Evolutionary conservation across 2,113 vertebrate species (phyloP), one percentile per base, ranked within the genome.

Genomic region (Engraulis encrasicolus): DNA sequence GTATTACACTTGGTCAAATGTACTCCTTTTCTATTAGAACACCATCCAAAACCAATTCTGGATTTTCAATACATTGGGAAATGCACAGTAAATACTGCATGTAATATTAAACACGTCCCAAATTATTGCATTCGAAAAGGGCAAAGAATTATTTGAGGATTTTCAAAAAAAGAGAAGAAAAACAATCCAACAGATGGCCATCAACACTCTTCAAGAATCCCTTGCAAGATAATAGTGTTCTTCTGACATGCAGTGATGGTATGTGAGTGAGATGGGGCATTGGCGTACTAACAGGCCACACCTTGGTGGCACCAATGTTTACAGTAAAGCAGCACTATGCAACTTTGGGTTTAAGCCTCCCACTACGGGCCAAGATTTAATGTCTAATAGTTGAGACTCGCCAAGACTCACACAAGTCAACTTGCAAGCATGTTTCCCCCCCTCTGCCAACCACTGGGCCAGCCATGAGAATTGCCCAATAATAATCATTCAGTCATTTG

Each of bases 31-130:
- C 17, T 9, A 31, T 34, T 31, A 71, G 61, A 34, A 34, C 14
- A 71, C 27, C 61, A 31, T 17, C 61, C 61, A 71, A 15, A 71
- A 1, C 27, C 27, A 14, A 9, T 27, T 84, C 34, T 81, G 48
- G 48, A 37, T 40, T 9, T 45, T 85, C 40, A 66, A 54, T 38
- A 82, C 19, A 50, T 23, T 23, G 27, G 79, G 14, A 50, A 52
- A n/a, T n/a, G n/a, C n/a, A n/a, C n/a, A n/a, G n/a, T n/a, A 71
- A 71, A 71, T 83, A 50, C 58, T 79, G 82, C 82, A 50, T 71
- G 61, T 71, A 71, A 71, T 17, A 71, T n/a, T 23, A 20, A 71
- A 71, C 14, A 71, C 6, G 31, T 31, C 27, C 61, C 61, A 71
- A n/a, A 71, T 71, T 71, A 71, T 71, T 71, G 61, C 61, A 71